Percentiles rank a stretch among this genome's conserved stretches.
Evolutionary conservation across 2,797 vertebrate species (phyloP).

Genomic region (Ctenochaetus hawaiiensis): DNA sequence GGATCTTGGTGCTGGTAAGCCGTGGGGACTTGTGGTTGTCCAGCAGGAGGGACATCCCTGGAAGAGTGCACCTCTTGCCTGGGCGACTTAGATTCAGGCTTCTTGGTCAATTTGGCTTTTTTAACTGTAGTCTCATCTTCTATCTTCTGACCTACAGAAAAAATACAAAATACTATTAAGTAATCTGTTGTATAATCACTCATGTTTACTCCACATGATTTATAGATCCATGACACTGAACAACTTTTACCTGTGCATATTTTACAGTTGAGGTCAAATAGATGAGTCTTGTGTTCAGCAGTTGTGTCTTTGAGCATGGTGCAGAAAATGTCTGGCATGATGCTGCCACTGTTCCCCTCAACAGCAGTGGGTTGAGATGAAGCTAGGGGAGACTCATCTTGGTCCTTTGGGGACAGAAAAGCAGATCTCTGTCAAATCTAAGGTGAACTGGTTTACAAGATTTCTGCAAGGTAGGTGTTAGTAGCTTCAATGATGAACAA

Average conservation of each 20-base stretch:
- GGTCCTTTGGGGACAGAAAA: constrained; percentile 84
- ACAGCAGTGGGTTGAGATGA: constrained; percentile 58
- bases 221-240: neutral
- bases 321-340: constrained; percentile 90
- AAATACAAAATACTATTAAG: neutral
- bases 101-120: constrained; percentile 89
- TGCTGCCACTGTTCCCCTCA: constrained; percentile 69
- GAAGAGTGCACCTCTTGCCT: constrained; percentile 83
- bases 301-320: constrained; percentile 98
- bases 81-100: constrained; percentile 82
- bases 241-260: constrained; percentile 94
- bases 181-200: neutral
- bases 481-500: neutral
- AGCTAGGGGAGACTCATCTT: constrained; percentile 85
- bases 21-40: constrained; percentile 49
- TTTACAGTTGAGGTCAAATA: constrained; percentile 99
- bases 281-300: constrained; percentile 93
- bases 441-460: neutral
- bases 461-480: neutral
- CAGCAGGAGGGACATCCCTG: constrained; percentile 59
- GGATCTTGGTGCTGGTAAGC: constrained; percentile 61
- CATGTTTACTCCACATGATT: neutral
- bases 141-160: constrained; percentile 89
- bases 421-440: constrained; percentile 14
- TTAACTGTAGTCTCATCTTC: constrained; percentile 93